Base-by-base conservation (phyloP, 92 coral and sea anemone species). In the Palythoa caribaeorum region DNA sequence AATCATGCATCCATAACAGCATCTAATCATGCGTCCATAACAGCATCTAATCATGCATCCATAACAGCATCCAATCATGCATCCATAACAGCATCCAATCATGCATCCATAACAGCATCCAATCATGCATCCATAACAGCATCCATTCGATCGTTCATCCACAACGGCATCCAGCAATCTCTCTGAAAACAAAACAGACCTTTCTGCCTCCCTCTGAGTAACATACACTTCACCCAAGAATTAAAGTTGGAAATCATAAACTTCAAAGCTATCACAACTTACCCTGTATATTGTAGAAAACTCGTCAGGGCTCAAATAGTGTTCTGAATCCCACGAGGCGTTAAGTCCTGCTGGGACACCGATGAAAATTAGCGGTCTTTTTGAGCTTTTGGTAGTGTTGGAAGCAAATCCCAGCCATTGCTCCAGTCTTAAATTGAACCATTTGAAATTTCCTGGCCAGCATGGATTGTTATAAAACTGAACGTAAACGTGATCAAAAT, bases 401-500 rank as follows among this genome's bases (percentile, higher is more conserved):
- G 81, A 48, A 5, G 71, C 84, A 59, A 79, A 79, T 9, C 16
- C 57, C 50, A 79, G 21, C 84, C 84, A 79, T 63, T 79, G 44
- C 50, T 39, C 16, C 70, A 79, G 14, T 16, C 21, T 59, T 15
- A 19, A 36, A n/a, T 79, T 79, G 38, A 79, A 79, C 54, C 6
- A 17, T 21, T 9, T 38, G 4, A 36, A 15, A 47, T 79, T 35
- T n/a, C 84, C 84, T 5, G 84, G 71, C 72, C 72, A 79, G 71
- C 84, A 79, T 39, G 9, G 39, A 37, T 79, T 79, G 37, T 79
- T 79, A 69, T 79, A 79, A 79, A 37, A 79, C 71, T 79, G 84
- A 10, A 79, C 11, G 9, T 79, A 79, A 16, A 79, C 38, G 71
- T 79, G 84, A 44, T 20, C 39, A 48, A 79, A 79, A 15, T 36